Percentiles rank a stretch among this genome's conserved stretches.
phyloP scores from a whole-genome alignment of 2,113 vertebrate species.

The Salminus brasiliensis region DNA sequence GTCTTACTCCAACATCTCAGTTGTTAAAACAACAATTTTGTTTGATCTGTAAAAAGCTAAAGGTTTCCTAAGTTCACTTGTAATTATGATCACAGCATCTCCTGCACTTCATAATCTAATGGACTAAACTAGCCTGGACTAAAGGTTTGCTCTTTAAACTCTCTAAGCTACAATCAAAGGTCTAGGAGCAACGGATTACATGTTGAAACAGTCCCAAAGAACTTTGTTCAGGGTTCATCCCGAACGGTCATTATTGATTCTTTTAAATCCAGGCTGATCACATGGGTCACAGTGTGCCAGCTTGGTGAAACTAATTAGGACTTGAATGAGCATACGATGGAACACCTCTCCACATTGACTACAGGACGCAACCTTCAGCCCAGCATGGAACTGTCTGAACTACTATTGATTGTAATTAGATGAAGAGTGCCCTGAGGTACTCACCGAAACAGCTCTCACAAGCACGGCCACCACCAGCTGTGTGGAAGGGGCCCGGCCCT shows the following conservation, averaged over 20 bases:
- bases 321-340: conserved; percentile 9
- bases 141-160: not conserved
- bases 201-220: not conserved
- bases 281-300: not conserved
- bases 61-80: no score
- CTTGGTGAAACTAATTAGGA: conserved; percentile 9
- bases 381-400: conserved; percentile 21
- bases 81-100: no score
- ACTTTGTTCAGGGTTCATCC: conserved; percentile 3
- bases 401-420: conserved; percentile 32
- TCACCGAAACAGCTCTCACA: conserved; percentile 98
- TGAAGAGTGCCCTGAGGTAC: conserved; percentile 48
- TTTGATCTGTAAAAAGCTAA: no score
- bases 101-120: no score
- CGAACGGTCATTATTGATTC: conserved; percentile 19
- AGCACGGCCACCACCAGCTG: conserved; percentile 83
- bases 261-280: not conserved
- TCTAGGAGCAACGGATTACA: not conserved
- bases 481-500: conserved; percentile 81
- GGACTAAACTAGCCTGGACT: no score
- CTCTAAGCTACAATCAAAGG: not conserved
- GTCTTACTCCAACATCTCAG: not conserved
- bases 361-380: not conserved
- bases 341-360: conserved; percentile 33
- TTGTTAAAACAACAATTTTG: no score